A percentile compares a stretch with the other conserved stretches of the same genome.
Evolutionary conservation across 2,113 vertebrate species (phyloP).

Genomic region (Amphiprion percula): DNA sequence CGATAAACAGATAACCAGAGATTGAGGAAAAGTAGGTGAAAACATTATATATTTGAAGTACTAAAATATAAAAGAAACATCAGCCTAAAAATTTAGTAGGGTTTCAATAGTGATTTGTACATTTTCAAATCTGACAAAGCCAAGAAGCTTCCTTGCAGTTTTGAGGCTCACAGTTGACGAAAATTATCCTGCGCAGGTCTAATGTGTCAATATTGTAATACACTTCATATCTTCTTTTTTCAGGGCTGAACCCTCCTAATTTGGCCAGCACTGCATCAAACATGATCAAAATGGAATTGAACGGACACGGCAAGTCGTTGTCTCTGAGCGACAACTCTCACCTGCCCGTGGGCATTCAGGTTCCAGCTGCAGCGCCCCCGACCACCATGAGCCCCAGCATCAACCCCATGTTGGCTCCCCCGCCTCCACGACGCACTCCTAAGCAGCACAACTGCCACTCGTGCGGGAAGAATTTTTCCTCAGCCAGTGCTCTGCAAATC

Average conservation of each 20-base stretch:
- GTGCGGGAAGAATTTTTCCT: slow-evolving; percentile 99
- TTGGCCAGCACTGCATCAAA: slow-evolving; percentile 92
- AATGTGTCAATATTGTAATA: slow-evolving; percentile 49
- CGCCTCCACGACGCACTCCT: slow-evolving; percentile 94
- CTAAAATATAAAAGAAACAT: no score
- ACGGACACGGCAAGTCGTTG: slow-evolving; percentile 93
- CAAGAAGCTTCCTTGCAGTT: no score
- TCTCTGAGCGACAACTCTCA: slow-evolving; percentile 91
- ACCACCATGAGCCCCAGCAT: slow-evolving; percentile 93
- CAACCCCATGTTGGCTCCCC: slow-evolving; percentile 95
- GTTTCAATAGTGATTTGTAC: no score
- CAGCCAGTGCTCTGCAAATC: slow-evolving; percentile 98
- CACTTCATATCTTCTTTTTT: slow-evolving; percentile 84
- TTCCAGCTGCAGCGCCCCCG: slow-evolving; percentile 89
- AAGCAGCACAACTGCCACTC: slow-evolving; percentile 99
- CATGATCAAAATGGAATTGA: slow-evolving; percentile 98
- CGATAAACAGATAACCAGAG: no score
- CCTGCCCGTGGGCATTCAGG: slow-evolving; percentile 90
- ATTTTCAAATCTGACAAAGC: no score
- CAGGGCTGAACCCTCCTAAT: slow-evolving; percentile 91
- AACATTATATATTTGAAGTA: no score
- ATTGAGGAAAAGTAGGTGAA: no score
- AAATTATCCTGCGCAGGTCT: background rate
- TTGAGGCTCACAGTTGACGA: no score
- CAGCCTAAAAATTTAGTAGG: no score